Conservation (phyloP, 2,888 invertebrate genomes). For the Odontomyia ornata region DNA sequence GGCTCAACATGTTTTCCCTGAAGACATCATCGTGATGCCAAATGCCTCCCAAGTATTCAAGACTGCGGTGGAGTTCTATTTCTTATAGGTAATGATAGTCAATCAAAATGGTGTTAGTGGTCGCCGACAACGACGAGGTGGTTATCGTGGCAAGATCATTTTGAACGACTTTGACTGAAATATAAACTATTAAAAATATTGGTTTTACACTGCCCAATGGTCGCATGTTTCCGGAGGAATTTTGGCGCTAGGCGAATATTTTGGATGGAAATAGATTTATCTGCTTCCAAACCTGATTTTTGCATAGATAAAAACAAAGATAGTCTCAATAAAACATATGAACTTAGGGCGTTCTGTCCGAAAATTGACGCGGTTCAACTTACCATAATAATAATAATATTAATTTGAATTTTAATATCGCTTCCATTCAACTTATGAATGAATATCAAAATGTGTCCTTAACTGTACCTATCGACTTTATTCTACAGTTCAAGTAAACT, state of each 20-base stretch:
- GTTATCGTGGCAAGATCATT: background rate
- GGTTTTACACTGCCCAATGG: background rate
- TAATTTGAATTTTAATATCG: no score
- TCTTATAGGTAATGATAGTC: conserved; percentile 36
- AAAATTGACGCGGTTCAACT: no score
- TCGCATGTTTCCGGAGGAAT: background rate
- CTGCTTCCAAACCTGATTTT: no score
- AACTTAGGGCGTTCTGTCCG: no score
- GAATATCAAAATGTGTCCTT: background rate
- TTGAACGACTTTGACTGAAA: background rate
- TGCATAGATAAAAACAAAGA: no score
- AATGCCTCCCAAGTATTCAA: conserved; percentile 17
- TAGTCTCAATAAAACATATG: no score
- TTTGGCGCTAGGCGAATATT: no score
- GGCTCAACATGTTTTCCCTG: conserved; percentile 18
- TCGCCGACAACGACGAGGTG: background rate
- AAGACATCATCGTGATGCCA: conserved; percentile 28
- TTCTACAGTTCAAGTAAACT: background rate
- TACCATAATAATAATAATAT: no score
- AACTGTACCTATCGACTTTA: conserved; percentile 6
- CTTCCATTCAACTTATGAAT: no score
- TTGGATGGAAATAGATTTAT: no score
- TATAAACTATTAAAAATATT: background rate
- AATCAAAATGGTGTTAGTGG: conserved; percentile 45
- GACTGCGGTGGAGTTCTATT: conserved; percentile 14